phyloP scores from a whole-genome alignment of 2,113 vertebrate genomes.

The Dissostichus mawsoni region DNA sequence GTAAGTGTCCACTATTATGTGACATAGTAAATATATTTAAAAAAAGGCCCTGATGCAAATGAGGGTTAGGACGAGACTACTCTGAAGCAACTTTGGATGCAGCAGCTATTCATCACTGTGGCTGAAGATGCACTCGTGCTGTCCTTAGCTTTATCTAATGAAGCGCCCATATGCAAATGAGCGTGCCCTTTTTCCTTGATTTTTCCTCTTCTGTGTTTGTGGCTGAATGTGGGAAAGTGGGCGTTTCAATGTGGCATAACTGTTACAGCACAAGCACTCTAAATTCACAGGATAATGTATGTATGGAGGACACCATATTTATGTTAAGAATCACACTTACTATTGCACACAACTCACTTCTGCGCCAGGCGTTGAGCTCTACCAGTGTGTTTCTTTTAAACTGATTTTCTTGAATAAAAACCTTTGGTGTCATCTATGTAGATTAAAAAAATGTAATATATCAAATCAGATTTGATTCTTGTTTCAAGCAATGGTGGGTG shows the following conservation, averaged over 20 bases:
- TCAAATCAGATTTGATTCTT: constrained; percentile 19
- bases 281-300: constrained; percentile 68
- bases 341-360: constrained; percentile 13
- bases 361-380: not conserved
- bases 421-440: not conserved
- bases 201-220: constrained; percentile 89
- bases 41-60: constrained; percentile 92
- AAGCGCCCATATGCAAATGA: constrained; percentile 99
- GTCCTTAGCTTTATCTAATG: constrained; percentile 99
- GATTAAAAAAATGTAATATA: not conserved
- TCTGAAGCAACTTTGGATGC: constrained; percentile 93
- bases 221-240: constrained; percentile 87
- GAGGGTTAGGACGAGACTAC: constrained; percentile 93
- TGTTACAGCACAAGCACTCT: constrained; percentile 55
- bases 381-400: not conserved
- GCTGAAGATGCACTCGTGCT: constrained; percentile 93
- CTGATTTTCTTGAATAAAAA: not conserved
- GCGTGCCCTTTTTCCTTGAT: constrained; percentile 92
- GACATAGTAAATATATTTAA: constrained; percentile 83
- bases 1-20: constrained; percentile 86
- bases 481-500: not conserved
- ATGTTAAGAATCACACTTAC: constrained; percentile 40
- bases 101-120: constrained; percentile 97
- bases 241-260: constrained; percentile 54
- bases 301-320: constrained; percentile 64